Evolutionary conservation across 2,888 invertebrate species (phyloP).

Genomic region (Doris montereyensis): DNA sequence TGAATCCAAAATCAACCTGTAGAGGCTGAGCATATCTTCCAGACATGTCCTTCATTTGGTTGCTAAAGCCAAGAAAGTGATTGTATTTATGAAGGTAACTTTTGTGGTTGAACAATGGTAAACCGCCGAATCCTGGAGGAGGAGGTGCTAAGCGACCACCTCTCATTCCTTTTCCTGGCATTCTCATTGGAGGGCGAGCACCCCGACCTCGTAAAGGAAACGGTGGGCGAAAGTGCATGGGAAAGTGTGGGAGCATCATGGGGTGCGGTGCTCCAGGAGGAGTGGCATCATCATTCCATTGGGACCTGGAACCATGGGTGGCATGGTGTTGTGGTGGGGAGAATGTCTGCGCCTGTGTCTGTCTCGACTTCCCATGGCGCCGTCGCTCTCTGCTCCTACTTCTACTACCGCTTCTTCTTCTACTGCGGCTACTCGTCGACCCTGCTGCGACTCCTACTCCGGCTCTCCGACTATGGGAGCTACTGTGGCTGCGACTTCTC

Average conservation of each 20-base stretch:
- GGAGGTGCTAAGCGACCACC: constrained; percentile 18
- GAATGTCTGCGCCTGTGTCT: too few relatives aligned
- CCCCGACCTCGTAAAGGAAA: constrained; percentile 24
- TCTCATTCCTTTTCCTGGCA: constrained; percentile 29
- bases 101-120: constrained; percentile 28
- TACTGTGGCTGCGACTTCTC: not conserved
- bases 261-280: constrained; percentile 11
- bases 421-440: constrained; percentile 9
- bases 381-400: not conserved
- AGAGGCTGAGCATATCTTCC: constrained; percentile 40
- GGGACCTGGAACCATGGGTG: constrained; percentile 34
- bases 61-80: constrained; percentile 34
- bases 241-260: constrained; percentile 20
- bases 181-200: constrained; percentile 2
- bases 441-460: constrained; percentile 1
- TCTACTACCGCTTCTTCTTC: constrained; percentile 15
- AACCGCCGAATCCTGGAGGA: constrained; percentile 34
- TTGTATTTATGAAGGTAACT: constrained; percentile 37
- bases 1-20: constrained; percentile 26
- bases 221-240: constrained; percentile 30
- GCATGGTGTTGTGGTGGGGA: constrained; percentile 5
- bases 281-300: constrained; percentile 31
- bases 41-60: constrained; percentile 40
- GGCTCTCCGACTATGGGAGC: not conserved
- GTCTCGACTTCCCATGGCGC: not conserved